Percentiles rank a stretch among this genome's conserved stretches.
Evolutionary conservation across 2,797 vertebrate genomes (phyloP).

Genomic region (Pempheris klunzingeri): DNA sequence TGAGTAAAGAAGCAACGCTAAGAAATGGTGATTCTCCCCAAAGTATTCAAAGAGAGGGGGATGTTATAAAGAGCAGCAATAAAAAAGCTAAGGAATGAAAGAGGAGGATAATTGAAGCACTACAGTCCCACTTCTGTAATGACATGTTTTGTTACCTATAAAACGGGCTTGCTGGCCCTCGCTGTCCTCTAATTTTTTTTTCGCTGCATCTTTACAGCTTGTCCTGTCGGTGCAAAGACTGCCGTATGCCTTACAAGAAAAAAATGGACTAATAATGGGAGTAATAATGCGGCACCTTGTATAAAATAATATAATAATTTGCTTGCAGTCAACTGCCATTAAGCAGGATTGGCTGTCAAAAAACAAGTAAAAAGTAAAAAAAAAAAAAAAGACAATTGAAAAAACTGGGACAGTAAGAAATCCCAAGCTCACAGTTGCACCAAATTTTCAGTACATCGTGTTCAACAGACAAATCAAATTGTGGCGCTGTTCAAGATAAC

Average conservation of each 20-base stretch:
- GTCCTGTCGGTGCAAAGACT: slow-evolving; percentile 35
- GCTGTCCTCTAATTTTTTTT: slow-evolving; percentile 48
- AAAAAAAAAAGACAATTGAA: background rate
- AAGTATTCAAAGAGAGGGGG: slow-evolving; percentile 19
- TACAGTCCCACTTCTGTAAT: slow-evolving; percentile 68
- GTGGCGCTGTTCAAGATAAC: background rate
- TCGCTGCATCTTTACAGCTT: slow-evolving; percentile 22
- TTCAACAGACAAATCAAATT: slow-evolving; percentile 2
- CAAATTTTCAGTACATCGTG: background rate
- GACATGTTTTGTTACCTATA: slow-evolving; percentile 69
- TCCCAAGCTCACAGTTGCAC: background rate
- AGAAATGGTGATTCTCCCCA: slow-evolving; percentile 29
- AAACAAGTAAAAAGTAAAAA: no score
- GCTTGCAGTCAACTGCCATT: background rate
- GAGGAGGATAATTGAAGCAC: slow-evolving; percentile 67
- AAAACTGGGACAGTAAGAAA: background rate
- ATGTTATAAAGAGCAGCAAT: slow-evolving; percentile 53
- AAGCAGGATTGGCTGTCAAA: background rate
- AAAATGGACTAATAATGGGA: background rate
- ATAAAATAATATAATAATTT: slow-evolving; percentile 16
- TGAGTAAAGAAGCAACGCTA: slow-evolving; percentile 19
- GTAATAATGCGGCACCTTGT: slow-evolving; percentile 17
- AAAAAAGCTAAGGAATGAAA: slow-evolving; percentile 68
- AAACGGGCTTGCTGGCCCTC: slow-evolving; percentile 59
- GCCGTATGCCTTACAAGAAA: slow-evolving; percentile 24